Evolutionary conservation across 2,888 invertebrate genomes (phyloP), one percentile per base, ranked within the genome.

Genomic region (Aspidapion aeneum): DNA sequence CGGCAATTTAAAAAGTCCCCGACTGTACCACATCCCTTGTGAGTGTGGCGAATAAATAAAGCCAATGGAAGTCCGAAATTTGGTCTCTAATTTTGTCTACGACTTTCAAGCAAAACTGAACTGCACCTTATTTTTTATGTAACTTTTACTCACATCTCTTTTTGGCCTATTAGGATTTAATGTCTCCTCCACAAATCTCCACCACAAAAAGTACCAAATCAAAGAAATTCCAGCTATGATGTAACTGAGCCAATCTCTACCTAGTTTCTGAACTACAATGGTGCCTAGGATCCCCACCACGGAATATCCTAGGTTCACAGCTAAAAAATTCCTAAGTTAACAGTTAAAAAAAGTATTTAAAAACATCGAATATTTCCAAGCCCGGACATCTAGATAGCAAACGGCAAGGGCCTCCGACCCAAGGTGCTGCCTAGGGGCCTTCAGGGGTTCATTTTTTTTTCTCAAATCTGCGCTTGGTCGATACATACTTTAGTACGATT

Each of bases 231-330:
- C 68, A 55, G 83, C 79, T 57, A 84, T 82, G 54, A 81, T 76
- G 68, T 85, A 85, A 69, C 83, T 84, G 12, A 85, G 74, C 64
- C 82, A 82, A 72, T 85, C 85, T 62, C 84, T 74, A 1, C 85
- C 85, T 19, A 82, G 76, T 55, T 79, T 77, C 63, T 83, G 77
- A 2, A 84, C 84, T 5, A 84, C 74, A 0, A 83, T 77, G 1
- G 83, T 84, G 5, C 84, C 84, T 50, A 84, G 69, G 73, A 84
- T 81, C 1, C 84, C 84, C 17, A 83, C 84, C 21, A 84, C 74
- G 21, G 84, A 83, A 70, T 84, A 84, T 18, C 85, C 85, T 57
- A 85, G 78, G 70, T 84, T 84, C 9, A 84, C 84, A 71, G 84
- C 84, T 84, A 58, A 63, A 76, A 74, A 18, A 1, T 22, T n/a